These are phyloP conservation scores for Alligator mississippiensis DNA, from an alignment of 2,113 vertebrate genomes.

Conservation along the genomic window DNA sequence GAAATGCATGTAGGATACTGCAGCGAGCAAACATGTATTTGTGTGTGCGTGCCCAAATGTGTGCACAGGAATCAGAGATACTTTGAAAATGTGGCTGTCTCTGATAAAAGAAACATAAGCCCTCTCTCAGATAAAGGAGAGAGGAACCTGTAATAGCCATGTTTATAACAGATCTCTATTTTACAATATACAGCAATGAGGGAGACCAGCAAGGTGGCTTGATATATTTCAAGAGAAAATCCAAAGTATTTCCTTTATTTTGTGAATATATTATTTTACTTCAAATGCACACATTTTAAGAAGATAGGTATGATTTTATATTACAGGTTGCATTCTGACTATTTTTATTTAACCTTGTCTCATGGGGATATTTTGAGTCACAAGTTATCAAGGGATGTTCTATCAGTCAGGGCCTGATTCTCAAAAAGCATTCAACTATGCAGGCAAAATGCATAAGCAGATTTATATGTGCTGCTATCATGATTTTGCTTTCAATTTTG, in stretches of 20 bases:
- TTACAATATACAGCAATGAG: background rate
- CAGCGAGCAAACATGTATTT: background rate
- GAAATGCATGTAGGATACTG: background rate
- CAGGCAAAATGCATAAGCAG: constrained; percentile 39
- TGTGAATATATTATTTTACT: background rate
- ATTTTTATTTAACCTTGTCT: background rate
- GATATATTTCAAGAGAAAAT: background rate
- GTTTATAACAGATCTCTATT: background rate
- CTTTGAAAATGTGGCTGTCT: background rate
- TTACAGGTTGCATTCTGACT: background rate
- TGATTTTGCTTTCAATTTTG: constrained; percentile 36
- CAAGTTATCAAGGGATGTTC: background rate
- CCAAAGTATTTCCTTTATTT: background rate
- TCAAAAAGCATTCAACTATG: background rate
- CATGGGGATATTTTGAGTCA: background rate
- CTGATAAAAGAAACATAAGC: background rate
- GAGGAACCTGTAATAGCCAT: background rate
- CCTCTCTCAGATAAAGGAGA: background rate
- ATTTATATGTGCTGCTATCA: constrained; percentile 30
- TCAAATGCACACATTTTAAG: background rate
- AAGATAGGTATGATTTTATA: background rate
- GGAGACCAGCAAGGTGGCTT: background rate
- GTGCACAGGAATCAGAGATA: background rate
- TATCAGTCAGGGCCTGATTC: background rate
- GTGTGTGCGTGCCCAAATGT: background rate